Conservation (phyloP, 37 sponge, comb jelly and placozoan species). For the Aphrocallistes beatrix region DNA sequence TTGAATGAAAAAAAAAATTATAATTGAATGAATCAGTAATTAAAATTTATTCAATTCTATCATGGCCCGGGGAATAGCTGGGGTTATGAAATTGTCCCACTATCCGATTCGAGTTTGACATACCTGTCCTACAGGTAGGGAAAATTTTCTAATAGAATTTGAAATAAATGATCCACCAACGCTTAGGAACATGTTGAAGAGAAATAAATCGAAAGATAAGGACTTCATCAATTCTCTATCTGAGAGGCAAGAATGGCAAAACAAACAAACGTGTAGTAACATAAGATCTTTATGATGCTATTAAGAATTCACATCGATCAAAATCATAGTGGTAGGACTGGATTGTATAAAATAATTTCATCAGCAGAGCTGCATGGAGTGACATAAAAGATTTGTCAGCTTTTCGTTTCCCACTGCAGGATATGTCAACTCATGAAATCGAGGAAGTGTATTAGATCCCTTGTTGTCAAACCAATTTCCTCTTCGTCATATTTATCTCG, state of each 20-base stretch:
- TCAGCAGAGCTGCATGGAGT: not conserved
- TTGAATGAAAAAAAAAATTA: too few species aligned
- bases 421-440: not conserved
- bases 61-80: too few species aligned
- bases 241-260: not conserved
- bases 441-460: not conserved
- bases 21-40: too few species aligned
- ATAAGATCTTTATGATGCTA: not conserved
- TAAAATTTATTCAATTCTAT: too few species aligned
- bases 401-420: not conserved
- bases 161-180: too few species aligned
- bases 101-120: too few species aligned
- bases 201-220: too few species aligned
- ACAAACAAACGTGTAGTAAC: not conserved
- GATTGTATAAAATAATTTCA: not conserved
- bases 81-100: too few species aligned
- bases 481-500: not conserved
- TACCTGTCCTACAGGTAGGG: too few species aligned
- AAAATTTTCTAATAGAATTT: too few species aligned
- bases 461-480: not conserved
- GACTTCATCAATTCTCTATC: not conserved
- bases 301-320: not conserved
- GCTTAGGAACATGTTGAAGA: too few species aligned
- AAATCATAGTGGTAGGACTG: constrained; percentile 13
- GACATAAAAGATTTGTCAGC: not conserved